A percentile compares a stretch with the other conserved stretches of the same genome.
Conservation (phyloP, 2,797 vertebrate species). For the Telmatherina bonti region DNA sequence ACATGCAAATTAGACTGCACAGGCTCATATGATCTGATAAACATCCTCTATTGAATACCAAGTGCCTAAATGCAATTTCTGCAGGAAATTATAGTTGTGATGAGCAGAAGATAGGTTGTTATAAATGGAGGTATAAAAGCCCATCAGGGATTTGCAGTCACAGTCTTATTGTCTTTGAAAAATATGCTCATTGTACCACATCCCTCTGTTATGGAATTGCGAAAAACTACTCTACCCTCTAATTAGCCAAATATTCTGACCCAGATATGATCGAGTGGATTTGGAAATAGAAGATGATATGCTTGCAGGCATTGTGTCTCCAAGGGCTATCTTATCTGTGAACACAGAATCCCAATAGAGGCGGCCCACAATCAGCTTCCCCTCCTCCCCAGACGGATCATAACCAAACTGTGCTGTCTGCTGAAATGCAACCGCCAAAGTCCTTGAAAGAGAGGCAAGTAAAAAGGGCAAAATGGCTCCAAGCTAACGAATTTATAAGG, state of each 20-base stretch:
- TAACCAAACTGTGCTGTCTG: constrained; percentile 53
- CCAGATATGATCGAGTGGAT: constrained; percentile 74
- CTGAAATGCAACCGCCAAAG: constrained; percentile 53
- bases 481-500: constrained; percentile 4
- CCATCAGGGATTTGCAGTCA: constrained; percentile 60
- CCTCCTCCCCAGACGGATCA: constrained; percentile 61
- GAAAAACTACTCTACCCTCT: constrained; percentile 64
- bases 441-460: constrained; percentile 58
- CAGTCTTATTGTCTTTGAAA: constrained; percentile 73
- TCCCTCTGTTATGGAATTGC: constrained; percentile 56
- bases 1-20: constrained; percentile 77
- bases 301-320: constrained; percentile 60
- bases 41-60: constrained; percentile 75
- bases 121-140: constrained; percentile 66
- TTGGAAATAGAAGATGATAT: constrained; percentile 57
- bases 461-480: constrained; percentile 37
- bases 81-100: constrained; percentile 75
- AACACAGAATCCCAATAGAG: constrained; percentile 64
- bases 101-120: constrained; percentile 69
- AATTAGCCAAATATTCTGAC: constrained; percentile 80
- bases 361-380: constrained; percentile 62
- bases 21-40: constrained; percentile 76
- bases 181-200: constrained; percentile 54
- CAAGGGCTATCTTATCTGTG: constrained; percentile 65
- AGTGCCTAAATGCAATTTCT: constrained; percentile 73